Evolutionary conservation across 2,113 vertebrate species (phyloP), one percentile per base, ranked within the genome.

Genomic region (Rissa tridactyla): DNA sequence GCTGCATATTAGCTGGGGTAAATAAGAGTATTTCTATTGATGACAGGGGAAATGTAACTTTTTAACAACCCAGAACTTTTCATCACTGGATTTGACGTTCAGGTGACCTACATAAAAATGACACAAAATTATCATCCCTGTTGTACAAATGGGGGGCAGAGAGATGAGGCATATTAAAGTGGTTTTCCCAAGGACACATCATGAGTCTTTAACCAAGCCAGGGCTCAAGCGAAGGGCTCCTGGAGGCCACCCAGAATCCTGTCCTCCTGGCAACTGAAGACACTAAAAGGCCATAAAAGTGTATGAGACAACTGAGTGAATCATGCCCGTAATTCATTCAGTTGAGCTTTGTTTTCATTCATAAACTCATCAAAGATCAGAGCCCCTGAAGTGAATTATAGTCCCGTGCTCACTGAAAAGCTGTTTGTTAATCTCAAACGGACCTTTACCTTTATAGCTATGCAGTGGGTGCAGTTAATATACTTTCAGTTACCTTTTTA

Each of bases 281-380:
- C 75, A 77, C 75, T 91, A 80, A 94, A 96, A 95, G 82, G 79
- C 58, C 71, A 66, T 94, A 90, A 94, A 97, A 77, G 51, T 42
- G 18, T 94, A 58, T 83, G 72, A 93, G 90, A 80, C 68, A 86
- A 79, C 64, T 47, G 71, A 88, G 88, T 86, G 82, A 94, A 96
- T 92, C 82, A 83, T 64, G 88, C 51, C 40, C 0, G 2, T 88
- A 93, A 88, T 92, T 95, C 64, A 78, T 81, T 90, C 82, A 84
- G 42, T 92, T 86, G 57, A 84, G 34, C 76, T 95, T 94, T 94
- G 90, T 90, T 96, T 96, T 94, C 86, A 89, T 94, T 86, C 94
- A 93, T 91, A 97, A 97, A 95, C 80, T 96, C 83, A 90, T 88
- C 72, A 94, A 65, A 95, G 83, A 91, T 88, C 72, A 89, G 86